A percentile compares a stretch with the other conserved stretches of the same genome.
These are phyloP conservation scores for Lordiphosa collinella DNA, from an alignment of 1,140 invertebrate genomes.

Conservation along the genomic window DNA sequence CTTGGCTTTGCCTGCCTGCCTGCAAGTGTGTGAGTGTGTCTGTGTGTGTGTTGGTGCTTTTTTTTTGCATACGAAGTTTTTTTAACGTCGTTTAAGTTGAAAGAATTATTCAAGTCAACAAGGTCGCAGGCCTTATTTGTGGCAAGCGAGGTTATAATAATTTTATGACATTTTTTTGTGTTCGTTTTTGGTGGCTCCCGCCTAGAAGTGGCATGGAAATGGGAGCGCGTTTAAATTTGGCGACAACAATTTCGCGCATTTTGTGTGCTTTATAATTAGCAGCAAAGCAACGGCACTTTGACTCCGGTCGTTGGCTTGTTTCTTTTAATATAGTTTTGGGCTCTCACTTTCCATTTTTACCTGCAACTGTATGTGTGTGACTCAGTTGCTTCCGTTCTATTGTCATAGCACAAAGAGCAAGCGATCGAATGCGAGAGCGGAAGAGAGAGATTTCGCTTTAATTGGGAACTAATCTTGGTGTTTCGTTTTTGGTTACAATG, in stretches of 20 bases:
- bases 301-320: conserved; percentile 63
- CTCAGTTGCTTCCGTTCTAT: conserved; percentile 74
- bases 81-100: conserved; percentile 54
- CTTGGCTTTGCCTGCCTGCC: conserved; percentile 18
- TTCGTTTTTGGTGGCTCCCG: conserved; percentile 31
- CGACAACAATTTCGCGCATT: conserved; percentile 28
- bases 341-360: conserved; percentile 74
- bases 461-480: conserved; percentile 51
- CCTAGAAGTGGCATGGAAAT: conserved; percentile 47
- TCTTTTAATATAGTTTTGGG: conserved; percentile 47
- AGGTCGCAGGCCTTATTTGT: conserved; percentile 69
- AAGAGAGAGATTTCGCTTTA: too few relatives aligned
- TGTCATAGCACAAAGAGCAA: conserved; percentile 23
- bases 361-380: conserved; percentile 51
- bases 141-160: conserved; percentile 56
- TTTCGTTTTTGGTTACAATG: conserved; percentile 72
- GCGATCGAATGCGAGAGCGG: background rate
- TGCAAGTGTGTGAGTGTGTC: conserved; percentile 3
- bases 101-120: conserved; percentile 73
- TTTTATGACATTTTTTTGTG: conserved; percentile 63
- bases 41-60: conserved; percentile 35
- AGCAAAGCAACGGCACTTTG: conserved; percentile 14
- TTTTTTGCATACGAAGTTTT: conserved; percentile 67
- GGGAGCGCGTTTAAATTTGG: conserved; percentile 56
- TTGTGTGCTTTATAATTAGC: conserved; percentile 49